These are phyloP conservation scores for Ypsolopha scabrella DNA, from an alignment of 2,888 invertebrate genomes.

Conservation along the genomic window DNA sequence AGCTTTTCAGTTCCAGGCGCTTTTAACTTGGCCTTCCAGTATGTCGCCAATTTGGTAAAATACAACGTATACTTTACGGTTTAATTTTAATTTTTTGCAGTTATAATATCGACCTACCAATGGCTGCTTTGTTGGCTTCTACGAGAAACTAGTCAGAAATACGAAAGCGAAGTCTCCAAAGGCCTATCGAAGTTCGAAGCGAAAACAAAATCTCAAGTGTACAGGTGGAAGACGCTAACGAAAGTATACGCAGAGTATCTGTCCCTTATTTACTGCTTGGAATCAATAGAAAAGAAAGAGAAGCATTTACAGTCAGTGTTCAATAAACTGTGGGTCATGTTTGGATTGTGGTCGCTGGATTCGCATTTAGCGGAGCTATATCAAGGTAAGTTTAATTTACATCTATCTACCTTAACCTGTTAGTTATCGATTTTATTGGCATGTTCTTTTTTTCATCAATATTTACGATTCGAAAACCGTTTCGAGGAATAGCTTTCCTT, in stretches of 20 bases:
- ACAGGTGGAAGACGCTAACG: conserved; percentile 80
- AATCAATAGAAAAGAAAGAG: conserved; percentile 48
- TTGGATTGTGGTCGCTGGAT: conserved; percentile 68
- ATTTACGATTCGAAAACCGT: no score
- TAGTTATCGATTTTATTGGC: no score
- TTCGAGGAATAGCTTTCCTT: no score
- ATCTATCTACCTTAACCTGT: no score
- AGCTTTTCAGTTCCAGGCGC: no score
- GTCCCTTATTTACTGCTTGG: conserved; percentile 65
- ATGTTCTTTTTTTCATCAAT: no score
- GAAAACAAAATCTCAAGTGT: conserved; percentile 85
- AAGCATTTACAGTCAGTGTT: conserved; percentile 56
- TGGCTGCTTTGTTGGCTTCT: conserved; percentile 88
- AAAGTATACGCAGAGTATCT: conserved; percentile 82
- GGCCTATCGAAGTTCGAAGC: conserved; percentile 81
- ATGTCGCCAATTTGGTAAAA: no score
- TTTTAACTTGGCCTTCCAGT: no score
- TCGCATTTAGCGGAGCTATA: conserved; percentile 80
- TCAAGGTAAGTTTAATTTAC: conserved; percentile 44
- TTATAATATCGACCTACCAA: conserved; percentile 78
- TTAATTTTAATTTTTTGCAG: conserved; percentile 50
- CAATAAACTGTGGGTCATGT: conserved; percentile 44
- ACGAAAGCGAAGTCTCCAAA: conserved; percentile 61
- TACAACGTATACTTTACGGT: not conserved
- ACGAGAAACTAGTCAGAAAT: conserved; percentile 74